Evolutionary conservation across 2,113 vertebrate genomes (phyloP), one percentile per base, ranked within the genome.

Genomic region (Otocyon megalotis): DNA sequence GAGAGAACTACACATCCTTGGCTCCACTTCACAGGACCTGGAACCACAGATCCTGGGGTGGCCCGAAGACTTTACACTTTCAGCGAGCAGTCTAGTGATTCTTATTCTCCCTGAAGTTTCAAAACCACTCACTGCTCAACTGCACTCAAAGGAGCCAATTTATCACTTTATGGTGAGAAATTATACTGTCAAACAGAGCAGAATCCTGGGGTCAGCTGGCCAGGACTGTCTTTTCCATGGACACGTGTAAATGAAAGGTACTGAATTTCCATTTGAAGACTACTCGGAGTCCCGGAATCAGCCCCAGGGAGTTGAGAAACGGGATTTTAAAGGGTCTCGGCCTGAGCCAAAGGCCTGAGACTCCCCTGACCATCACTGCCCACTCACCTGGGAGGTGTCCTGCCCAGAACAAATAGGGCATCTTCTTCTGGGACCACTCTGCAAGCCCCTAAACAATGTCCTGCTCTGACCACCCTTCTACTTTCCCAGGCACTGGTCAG

Each of bases 241-340:
- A 82, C 50, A 37, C 8, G 11, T 8, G 32, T 43, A 88, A 60
- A 60, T 93, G 13, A 71, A 67, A 95, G 82, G 83, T 86, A 82
- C 14, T 17, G 50, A 89, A 86, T 88, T 97, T 17, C 88, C 15
- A 32, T 20, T 83, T 58, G n/a, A 94, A 90, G 53, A 17, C 67
- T 5, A 62, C 53, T 30, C 30, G 32, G 56, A 7, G 50, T 30
- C 37, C 71, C 72, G 60, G 53, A 67, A 76, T 74, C 81, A 74
- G 88, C 48, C 53, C 60, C 32, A 35, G 28, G 50, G 8, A 43
- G 56, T 50, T 65, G 50, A 86, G 71, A 89, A 80, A 58, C 67
- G 43, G 26, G 6, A 58, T 35, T 24, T 43, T 84, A 48, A 76
- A 71, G 56, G 24, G 43, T 43, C 81, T 84, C 24, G 72, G 20